Base-by-base conservation (phyloP, 2,888 invertebrate species). In the Conops quadrifasciatus region DNA sequence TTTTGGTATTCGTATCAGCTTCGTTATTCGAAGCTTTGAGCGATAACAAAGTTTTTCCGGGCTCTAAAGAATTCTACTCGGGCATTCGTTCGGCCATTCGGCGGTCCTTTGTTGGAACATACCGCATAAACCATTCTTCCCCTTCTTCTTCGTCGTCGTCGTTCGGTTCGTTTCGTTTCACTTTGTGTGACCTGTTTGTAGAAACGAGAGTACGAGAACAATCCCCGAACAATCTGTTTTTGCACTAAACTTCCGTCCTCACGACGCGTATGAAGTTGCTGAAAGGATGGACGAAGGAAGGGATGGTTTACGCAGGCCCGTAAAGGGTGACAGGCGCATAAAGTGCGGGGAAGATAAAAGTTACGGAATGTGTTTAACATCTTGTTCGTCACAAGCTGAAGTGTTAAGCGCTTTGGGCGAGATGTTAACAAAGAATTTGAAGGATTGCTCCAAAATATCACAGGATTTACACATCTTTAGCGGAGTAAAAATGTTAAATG, bases 1-100 rank as follows among this genome's bases (percentile, higher is more conserved):
- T 45, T 62, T 62, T 62, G 45, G 36, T 45, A 62, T 62, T 62
- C 62, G 43, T 45, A 43, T 62, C 62, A 62, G 62, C 21, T 43
- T 11, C 62, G 45, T 62, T 45, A 24, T 58, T 45, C 19, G 62
- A 24, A 45, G 62, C 62, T 62, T 43, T 19, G 24, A 62, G 62
- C 45, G 43, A n/a, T 43, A 45, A 62, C 7, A 62, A 21, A 24
- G 13, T 58, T 58, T 24, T 28, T 43, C 62, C 2, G 43, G 11
- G 19, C 19, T 62, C 9, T 24, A 26, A 45, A 45, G 21, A 62
- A 62, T 45, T 62, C 45, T 21, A 15, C 45, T 62, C 62, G 7
- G 36, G 62, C 45, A 36, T n/a, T 53, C 49, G 5, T 11, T 4
- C 24, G 7, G 28, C 1, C 15, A 24, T 24, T 58, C 26, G 11